A percentile compares a stretch with the other conserved stretches of the same genome.
phyloP scores from a whole-genome alignment of 2,113 vertebrate genomes.

The Atrichornis clamosus region DNA sequence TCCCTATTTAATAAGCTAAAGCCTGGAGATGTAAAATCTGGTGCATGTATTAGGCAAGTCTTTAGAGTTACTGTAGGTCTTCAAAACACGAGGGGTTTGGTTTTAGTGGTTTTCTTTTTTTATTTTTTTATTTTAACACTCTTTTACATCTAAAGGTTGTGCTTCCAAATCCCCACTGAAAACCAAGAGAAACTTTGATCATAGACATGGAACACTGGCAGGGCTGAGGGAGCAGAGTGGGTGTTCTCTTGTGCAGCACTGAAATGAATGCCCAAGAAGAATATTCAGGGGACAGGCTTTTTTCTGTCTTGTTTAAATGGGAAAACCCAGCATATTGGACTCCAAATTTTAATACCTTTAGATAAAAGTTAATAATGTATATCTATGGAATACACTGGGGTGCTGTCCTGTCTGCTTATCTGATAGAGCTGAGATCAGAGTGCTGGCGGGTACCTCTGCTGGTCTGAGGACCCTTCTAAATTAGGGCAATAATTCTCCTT shows the following conservation, averaged over 20 bases:
- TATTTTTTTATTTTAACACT: neutral
- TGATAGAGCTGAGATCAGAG: neutral
- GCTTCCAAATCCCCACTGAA: neutral
- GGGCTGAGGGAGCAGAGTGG: neutral
- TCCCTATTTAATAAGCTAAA: constrained; percentile 13
- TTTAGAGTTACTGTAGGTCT: neutral
- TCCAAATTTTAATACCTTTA: neutral
- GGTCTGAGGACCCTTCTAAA: neutral
- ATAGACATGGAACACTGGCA: neutral
- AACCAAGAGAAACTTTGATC: constrained; percentile 13
- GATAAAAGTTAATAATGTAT: neutral
- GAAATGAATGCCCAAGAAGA: neutral
- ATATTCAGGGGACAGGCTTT: neutral
- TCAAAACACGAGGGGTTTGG: neutral
- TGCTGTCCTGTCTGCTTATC: neutral
- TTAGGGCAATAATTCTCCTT: neutral
- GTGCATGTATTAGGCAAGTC: constrained; percentile 5
- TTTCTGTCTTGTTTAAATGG: neutral
- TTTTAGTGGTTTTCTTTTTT: neutral
- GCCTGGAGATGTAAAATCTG: neutral
- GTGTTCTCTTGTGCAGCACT: neutral
- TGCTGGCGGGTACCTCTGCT: neutral
- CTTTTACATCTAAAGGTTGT: neutral
- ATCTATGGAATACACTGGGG: neutral
- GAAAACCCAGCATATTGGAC: neutral